phyloP scores from a whole-genome alignment of 2,797 vertebrate species.

The Esox lucius region DNA sequence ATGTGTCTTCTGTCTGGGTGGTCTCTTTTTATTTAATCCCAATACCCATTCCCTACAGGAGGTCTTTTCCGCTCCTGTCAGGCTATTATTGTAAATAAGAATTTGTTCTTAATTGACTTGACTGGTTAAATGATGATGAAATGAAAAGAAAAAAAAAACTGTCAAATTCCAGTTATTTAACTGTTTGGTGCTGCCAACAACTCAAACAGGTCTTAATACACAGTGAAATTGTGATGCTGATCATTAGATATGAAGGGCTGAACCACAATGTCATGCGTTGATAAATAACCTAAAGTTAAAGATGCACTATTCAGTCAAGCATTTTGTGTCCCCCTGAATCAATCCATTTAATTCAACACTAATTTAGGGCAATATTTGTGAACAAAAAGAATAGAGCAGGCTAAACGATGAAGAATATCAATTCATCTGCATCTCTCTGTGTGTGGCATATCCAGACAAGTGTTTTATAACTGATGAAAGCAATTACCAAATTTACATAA shows the following conservation, averaged over 20 bases:
- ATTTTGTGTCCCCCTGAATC: constrained; percentile 8
- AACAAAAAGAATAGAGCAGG: constrained; percentile 32
- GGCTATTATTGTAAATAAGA: no score
- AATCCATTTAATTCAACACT: constrained; percentile 14
- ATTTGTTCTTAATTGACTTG: background rate
- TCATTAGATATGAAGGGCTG: constrained; percentile 15
- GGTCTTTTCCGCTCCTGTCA: no score
- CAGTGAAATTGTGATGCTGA: background rate
- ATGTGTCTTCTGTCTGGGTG: no score
- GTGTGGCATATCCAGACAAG: constrained; percentile 27
- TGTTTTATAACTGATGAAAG: constrained; percentile 12
- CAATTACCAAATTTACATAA: constrained; percentile 7
- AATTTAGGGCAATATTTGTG: constrained; percentile 38
- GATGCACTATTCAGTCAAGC: constrained; percentile 17
- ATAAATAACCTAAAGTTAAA: constrained; percentile 23
- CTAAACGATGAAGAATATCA: constrained; percentile 25
- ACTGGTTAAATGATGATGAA: background rate
- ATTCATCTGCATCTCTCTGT: constrained; percentile 24
- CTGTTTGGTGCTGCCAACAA: background rate
- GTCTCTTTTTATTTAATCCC: no score
- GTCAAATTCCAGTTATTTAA: background rate
- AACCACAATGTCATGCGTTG: constrained; percentile 1
- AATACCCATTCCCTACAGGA: no score
- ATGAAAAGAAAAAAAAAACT: constrained; percentile 4
- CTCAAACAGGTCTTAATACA: background rate